Evolutionary conservation across 2,113 vertebrate species (phyloP), one percentile per base, ranked within the genome.

Genomic region (Polypterus senegalus): DNA sequence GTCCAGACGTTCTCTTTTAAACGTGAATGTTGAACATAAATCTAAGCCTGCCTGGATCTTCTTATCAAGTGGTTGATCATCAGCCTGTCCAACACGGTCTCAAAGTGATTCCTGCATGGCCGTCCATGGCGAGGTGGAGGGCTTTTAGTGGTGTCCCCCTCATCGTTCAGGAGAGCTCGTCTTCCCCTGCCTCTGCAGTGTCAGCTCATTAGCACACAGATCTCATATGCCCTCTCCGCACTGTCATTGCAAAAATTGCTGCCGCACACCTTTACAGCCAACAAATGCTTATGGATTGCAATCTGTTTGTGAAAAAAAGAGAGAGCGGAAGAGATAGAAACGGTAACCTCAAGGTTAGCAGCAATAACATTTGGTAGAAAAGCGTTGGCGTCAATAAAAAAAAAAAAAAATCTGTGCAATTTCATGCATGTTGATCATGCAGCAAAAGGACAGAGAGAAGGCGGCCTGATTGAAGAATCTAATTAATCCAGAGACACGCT

Each of bases 191-290:
- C 85, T 92, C 91, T 96, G 92, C 92, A 92, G 91, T 90, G 87
- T 91, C 90, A 89, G 88, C 92, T 98, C 91, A 96, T 96, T 97
- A 94, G 91, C 90, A 94, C 89, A 87, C 91, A 92, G 89, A 85
- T 87, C 92, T 94, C 92, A 93, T 94, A 92, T 89, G 88, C 88
- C 79, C 84, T 89, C 85, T 87, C 87, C 67, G 82, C 85, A 89
- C 90, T 91, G 90, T 93, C 91, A 94, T 89, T 90, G 91, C 91
- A 89, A 91, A 89, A 89, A 89, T 86, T 81, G 83, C 85, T 83
- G 84, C 86, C 83, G 85, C 88, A 88, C 79, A 85, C 87, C 86
- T 89, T 86, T 83, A 84, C 74, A 81, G 85, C 84, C 81, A 84
- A 81, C 76, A 81, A 77, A 81, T 76, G 86, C 83, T 77, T 78